Percentiles rank a stretch among this genome's conserved stretches.
phyloP scores from a whole-genome alignment of 2,113 vertebrate species.

The Epinephelus fuscoguttatus region DNA sequence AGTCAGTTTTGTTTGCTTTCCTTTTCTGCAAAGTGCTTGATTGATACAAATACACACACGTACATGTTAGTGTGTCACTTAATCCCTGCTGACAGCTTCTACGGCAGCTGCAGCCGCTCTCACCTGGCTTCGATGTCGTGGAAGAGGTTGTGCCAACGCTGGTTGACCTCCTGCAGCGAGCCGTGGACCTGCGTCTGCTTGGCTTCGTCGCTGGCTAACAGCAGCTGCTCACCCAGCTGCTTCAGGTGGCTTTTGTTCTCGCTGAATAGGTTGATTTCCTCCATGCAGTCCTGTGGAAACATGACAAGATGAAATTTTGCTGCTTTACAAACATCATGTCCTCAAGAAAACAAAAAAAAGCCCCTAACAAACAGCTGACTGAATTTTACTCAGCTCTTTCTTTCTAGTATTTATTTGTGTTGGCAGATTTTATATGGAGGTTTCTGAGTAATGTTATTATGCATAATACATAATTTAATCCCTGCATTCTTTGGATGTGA shows the following conservation, averaged over 20 bases:
- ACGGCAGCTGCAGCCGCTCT: slow-evolving; percentile 58
- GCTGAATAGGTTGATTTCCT: slow-evolving; percentile 95
- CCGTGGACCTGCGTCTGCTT: slow-evolving; percentile 89
- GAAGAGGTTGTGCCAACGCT: slow-evolving; percentile 94
- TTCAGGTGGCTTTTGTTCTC: slow-evolving; percentile 93
- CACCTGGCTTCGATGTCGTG: slow-evolving; percentile 93
- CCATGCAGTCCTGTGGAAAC: slow-evolving; percentile 92
- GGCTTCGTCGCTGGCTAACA: slow-evolving; percentile 87
- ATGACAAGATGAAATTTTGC: background rate
- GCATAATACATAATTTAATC: background rate
- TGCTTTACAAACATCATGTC: background rate
- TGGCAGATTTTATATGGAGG: background rate
- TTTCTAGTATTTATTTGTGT: background rate
- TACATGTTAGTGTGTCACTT: background rate
- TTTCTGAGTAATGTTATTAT: background rate
- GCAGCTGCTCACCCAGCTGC: slow-evolving; percentile 92
- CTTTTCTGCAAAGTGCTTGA: slow-evolving; percentile 11
- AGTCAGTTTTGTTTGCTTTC: background rate
- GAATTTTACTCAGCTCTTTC: background rate
- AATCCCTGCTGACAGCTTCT: background rate
- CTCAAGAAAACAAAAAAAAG: background rate
- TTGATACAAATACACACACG: background rate
- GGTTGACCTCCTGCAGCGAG: slow-evolving; percentile 90
- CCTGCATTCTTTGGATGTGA: too few relatives aligned
- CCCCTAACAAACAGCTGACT: background rate